Evolutionary conservation across 2,113 vertebrate species (phyloP).

Genomic region (Centropus unirufus): DNA sequence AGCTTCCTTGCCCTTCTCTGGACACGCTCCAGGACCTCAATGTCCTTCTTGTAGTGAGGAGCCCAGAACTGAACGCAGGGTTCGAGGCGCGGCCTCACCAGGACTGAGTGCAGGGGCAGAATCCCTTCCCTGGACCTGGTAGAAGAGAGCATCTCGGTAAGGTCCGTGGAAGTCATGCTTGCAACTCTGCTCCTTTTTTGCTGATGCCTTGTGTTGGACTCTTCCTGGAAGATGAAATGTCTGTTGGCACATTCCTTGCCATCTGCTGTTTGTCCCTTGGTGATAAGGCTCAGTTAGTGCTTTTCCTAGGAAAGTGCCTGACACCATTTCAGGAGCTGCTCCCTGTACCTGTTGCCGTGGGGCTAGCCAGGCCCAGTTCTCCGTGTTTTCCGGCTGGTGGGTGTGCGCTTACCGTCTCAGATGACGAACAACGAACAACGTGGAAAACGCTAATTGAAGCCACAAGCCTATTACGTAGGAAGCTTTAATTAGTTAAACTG

Average conservation of each 20-base stretch:
- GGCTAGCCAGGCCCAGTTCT: background rate
- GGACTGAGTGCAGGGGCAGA: too few relatives aligned
- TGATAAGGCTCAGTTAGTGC: slow-evolving; percentile 54
- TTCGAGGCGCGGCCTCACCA: too few relatives aligned
- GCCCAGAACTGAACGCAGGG: too few relatives aligned
- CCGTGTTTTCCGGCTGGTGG: slow-evolving; percentile 18
- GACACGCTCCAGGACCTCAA: too few relatives aligned
- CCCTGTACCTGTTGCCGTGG: slow-evolving; percentile 47
- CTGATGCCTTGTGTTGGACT: slow-evolving; percentile 52
- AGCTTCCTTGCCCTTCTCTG: too few relatives aligned
- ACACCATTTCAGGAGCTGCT: slow-evolving; percentile 9
- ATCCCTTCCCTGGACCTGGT: background rate
- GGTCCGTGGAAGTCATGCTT: slow-evolving; percentile 1
- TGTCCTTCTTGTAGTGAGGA: too few relatives aligned
- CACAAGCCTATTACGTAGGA: slow-evolving; percentile 16
- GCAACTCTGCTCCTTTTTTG: slow-evolving; percentile 45
- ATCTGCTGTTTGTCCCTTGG: slow-evolving; percentile 61
- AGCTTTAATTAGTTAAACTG: slow-evolving; percentile 62
- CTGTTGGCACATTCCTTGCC: slow-evolving; percentile 60
- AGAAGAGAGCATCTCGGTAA: slow-evolving; percentile 3
- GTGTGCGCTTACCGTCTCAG: slow-evolving; percentile 18
- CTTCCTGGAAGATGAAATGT: slow-evolving; percentile 52
- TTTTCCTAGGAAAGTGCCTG: slow-evolving; percentile 26
- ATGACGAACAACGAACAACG: slow-evolving; percentile 23
- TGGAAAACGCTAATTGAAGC: slow-evolving; percentile 55